Conservation (phyloP, 2,113 vertebrate species). For the Polyodon spathula region DNA sequence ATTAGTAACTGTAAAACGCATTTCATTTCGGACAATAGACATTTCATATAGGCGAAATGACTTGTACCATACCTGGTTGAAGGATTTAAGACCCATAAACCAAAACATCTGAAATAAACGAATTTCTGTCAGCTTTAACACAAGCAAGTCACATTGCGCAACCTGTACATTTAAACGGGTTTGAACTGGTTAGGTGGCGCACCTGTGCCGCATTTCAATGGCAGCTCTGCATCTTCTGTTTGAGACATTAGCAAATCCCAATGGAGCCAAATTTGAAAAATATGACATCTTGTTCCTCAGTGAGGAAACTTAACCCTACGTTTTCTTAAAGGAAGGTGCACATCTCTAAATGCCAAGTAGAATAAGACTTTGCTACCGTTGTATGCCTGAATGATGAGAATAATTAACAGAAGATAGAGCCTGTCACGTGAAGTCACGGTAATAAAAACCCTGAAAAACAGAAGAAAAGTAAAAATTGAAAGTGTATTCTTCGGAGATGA, state of each 20-base stretch:
- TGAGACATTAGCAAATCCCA: constrained; percentile 31
- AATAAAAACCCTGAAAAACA: constrained; percentile 21
- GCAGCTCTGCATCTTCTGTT: constrained; percentile 27
- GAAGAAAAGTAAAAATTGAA: constrained; percentile 11
- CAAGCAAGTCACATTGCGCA: constrained; percentile 27
- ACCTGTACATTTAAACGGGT: constrained; percentile 20
- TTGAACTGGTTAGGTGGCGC: constrained; percentile 5
- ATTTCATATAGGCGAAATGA: constrained; percentile 18
- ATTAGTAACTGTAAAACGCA: not conserved
- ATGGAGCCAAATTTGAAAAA: constrained; percentile 37
- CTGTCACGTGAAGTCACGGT: constrained; percentile 18
- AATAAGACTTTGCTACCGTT: constrained; percentile 27
- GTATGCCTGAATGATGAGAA: not conserved
- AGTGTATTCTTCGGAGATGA: too few relatives aligned
- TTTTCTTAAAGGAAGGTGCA: constrained; percentile 44
- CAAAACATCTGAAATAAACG: constrained; percentile 31
- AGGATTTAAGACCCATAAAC: constrained; percentile 31
- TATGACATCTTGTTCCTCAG: constrained; percentile 22
- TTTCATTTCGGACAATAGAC: not conserved
- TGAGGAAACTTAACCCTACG: constrained; percentile 42
- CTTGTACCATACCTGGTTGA: constrained; percentile 34
- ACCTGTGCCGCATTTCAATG: constrained; percentile 21
- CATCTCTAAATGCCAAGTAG: constrained; percentile 52
- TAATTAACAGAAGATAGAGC: not conserved
- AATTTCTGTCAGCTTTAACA: constrained; percentile 40